Evolutionary conservation across 2,113 vertebrate genomes (phyloP).

Genomic region (Eptesicus fuscus): DNA sequence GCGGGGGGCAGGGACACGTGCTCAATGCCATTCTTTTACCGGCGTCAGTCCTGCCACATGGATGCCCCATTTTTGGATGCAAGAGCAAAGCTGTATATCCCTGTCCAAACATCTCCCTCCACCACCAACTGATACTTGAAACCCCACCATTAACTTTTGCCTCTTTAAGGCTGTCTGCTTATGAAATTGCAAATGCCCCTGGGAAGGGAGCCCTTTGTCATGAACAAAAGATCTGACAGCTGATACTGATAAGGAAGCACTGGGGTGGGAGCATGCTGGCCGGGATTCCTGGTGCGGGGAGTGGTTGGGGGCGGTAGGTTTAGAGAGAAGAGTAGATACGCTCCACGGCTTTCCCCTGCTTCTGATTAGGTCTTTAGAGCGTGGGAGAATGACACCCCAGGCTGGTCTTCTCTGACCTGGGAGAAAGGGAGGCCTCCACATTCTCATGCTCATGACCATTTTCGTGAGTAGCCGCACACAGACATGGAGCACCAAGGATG

Average conservation of each 20-base stretch:
- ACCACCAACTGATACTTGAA: constrained; percentile 10
- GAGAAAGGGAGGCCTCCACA: neutral
- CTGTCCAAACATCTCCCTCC: neutral
- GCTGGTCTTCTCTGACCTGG: neutral
- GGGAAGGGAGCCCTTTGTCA: neutral
- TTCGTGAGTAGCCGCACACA: neutral
- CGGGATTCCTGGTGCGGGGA: neutral
- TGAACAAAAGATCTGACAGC: constrained; percentile 11
- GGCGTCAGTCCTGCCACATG: neutral
- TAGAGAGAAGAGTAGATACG: neutral
- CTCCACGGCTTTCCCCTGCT: neutral
- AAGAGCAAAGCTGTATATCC: neutral
- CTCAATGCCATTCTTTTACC: neutral
- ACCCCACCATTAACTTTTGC: neutral
- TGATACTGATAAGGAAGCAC: constrained; percentile 13
- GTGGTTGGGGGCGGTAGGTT: neutral
- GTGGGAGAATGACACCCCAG: neutral
- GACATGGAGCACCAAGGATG: neutral
- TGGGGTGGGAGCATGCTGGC: neutral
- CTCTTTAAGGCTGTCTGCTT: neutral
- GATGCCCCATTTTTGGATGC: neutral
- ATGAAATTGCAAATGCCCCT: neutral
- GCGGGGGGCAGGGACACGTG: neutral
- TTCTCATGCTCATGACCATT: neutral
- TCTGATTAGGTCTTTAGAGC: neutral